Conservation (phyloP, 2,888 invertebrate species). For the Zeuzera pyrina region DNA sequence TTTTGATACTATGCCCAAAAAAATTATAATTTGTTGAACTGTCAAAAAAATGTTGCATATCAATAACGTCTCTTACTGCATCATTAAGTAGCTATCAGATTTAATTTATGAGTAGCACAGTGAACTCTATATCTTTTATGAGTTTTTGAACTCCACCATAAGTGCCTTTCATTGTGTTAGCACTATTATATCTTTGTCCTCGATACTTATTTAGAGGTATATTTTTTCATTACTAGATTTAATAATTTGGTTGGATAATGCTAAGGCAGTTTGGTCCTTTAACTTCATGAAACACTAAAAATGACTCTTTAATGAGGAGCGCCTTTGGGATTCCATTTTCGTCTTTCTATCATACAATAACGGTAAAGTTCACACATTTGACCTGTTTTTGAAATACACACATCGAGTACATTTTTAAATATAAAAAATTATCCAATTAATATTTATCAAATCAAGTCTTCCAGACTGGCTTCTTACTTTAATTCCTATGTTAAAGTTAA, state of each 20-base stretch:
- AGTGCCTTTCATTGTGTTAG: conserved; percentile 3
- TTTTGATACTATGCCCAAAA: conserved; percentile 11
- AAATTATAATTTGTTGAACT: conserved; percentile 7
- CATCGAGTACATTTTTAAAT: no score
- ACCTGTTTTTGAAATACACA: conserved; percentile 11
- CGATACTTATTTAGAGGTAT: conserved; percentile 1
- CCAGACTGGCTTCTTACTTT: no score
- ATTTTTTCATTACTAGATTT: conserved; percentile 1
- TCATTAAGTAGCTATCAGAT: no score
- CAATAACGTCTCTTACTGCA: no score
- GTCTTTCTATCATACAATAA: conserved; percentile 12
- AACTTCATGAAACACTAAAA: no score
- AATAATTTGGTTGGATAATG: not conserved
- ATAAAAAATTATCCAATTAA: no score
- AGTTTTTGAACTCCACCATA: conserved; percentile 9
- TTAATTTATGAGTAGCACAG: no score
- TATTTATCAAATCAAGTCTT: no score
- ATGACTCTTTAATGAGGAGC: conserved; percentile 1
- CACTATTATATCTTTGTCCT: conserved; percentile 1
- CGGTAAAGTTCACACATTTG: conserved; percentile 13
- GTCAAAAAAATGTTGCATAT: conserved; percentile 8
- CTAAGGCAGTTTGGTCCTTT: no score
- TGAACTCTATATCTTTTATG: conserved; percentile 9
- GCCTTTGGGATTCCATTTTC: conserved; percentile 1
- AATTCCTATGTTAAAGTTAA: no score